Percentiles rank a stretch among this genome's conserved stretches.
Evolutionary conservation across 2,888 invertebrate genomes (phyloP).

Genomic region (Campoplex capitator): DNA sequence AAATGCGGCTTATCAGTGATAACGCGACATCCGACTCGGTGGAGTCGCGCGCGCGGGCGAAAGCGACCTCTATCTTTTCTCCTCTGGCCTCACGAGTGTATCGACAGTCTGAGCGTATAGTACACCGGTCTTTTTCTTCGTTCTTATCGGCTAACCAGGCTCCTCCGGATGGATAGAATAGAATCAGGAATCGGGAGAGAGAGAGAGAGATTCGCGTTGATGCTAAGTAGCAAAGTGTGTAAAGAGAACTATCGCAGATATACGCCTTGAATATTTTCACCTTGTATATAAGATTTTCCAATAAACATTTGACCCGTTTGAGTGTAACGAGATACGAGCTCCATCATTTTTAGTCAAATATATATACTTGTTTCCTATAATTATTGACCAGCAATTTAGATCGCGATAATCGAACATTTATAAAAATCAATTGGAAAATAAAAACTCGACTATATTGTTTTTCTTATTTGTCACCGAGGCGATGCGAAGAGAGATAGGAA

Average conservation of each 20-base stretch:
- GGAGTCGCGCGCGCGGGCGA: conserved; percentile 4
- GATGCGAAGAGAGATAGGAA: not conserved
- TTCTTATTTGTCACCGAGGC: not conserved
- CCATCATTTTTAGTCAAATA: no score
- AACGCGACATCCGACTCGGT: conserved; percentile 52
- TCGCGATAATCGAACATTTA: not conserved
- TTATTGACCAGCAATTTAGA: not conserved
- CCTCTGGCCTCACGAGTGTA: not conserved
- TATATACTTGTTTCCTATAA: not conserved
- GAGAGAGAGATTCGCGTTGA: conserved; percentile 39
- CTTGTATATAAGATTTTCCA: not conserved
- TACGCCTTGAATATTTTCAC: not conserved
- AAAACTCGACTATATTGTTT: not conserved
- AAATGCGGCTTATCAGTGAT: conserved; percentile 72
- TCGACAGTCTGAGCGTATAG: not conserved
- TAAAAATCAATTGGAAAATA: not conserved
- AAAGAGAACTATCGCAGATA: conserved; percentile 48
- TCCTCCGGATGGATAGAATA: conserved; percentile 49
- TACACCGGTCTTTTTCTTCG: conserved; percentile 8
- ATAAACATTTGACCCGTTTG: not conserved
- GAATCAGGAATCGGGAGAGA: conserved; percentile 6
- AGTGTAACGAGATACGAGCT: not conserved
- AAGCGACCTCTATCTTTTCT: conserved; percentile 36
- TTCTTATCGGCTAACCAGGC: conserved; percentile 47
- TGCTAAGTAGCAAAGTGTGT: conserved; percentile 64